Conservation (phyloP, 2,113 vertebrate species). For the Apistogramma diplotaenia region DNA sequence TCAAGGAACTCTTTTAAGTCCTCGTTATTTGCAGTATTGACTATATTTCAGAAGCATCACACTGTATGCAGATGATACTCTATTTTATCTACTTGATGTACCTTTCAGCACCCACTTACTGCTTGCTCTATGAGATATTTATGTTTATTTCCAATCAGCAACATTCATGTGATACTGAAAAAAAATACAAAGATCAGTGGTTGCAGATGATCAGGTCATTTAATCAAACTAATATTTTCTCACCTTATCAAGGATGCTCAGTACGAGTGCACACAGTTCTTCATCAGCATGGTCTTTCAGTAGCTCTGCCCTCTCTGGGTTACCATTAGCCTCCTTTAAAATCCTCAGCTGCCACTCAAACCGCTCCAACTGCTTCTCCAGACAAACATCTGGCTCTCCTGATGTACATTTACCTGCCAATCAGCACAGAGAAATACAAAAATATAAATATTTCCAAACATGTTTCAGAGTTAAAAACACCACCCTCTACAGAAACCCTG, state of each 20-base stretch:
- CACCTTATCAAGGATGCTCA: conserved; percentile 72
- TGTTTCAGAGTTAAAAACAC: neutral
- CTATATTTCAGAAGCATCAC: neutral
- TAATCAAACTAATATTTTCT: neutral
- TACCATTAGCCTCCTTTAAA: conserved; percentile 64
- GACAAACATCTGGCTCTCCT: conserved; percentile 23
- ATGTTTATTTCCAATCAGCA: neutral
- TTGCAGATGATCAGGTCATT: neutral
- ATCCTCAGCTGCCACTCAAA: conserved; percentile 75
- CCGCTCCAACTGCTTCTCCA: conserved; percentile 71
- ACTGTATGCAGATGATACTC: neutral
- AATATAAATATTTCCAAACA: neutral
- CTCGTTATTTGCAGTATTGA: neutral
- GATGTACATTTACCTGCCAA: conserved; percentile 23
- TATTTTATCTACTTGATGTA: neutral
- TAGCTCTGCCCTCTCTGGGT: conserved; percentile 70
- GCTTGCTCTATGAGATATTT: no score
- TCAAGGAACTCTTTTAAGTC: neutral
- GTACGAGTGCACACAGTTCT: conserved; percentile 67
- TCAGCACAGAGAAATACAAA: neutral
- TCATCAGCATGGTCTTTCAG: conserved; percentile 62
- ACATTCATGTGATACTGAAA: no score
- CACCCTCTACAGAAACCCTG: neutral
- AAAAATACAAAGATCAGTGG: neutral
- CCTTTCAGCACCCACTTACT: neutral